phyloP scores from a whole-genome alignment of 2,797 vertebrate species.

The Neomorphus geoffroyi region DNA sequence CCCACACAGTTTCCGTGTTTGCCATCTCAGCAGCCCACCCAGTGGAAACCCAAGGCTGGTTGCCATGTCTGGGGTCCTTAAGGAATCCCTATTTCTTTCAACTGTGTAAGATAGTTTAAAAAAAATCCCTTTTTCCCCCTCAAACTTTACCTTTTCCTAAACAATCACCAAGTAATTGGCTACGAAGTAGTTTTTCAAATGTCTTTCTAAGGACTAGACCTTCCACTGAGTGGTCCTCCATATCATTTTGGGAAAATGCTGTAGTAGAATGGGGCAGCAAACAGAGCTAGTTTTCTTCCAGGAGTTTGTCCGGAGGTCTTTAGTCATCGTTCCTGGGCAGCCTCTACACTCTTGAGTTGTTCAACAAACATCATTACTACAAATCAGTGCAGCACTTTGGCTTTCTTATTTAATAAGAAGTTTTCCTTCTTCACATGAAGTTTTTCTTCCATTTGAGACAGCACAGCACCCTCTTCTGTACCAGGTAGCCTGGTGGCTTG shows the following conservation, averaged over 20 bases:
- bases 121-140: background rate
- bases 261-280: background rate
- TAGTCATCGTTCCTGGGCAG: background rate
- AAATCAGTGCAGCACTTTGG: background rate
- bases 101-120: background rate
- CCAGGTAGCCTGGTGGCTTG: background rate
- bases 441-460: background rate
- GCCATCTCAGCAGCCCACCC: background rate
- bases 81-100: background rate
- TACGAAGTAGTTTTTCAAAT: background rate
- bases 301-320: background rate
- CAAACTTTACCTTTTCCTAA: background rate
- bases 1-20: fast-evolving
- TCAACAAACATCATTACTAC: background rate
- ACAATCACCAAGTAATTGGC: background rate
- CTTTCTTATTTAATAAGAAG: background rate
- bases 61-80: background rate
- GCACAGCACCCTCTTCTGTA: background rate
- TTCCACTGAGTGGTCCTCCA: background rate
- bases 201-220: background rate
- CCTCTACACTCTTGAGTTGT: background rate
- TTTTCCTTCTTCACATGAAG: background rate
- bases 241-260: background rate
- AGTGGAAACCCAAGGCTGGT: background rate
- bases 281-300: background rate